Evolutionary conservation across 2,113 vertebrate genomes (phyloP).

Genomic region (Willisornis vidua): DNA sequence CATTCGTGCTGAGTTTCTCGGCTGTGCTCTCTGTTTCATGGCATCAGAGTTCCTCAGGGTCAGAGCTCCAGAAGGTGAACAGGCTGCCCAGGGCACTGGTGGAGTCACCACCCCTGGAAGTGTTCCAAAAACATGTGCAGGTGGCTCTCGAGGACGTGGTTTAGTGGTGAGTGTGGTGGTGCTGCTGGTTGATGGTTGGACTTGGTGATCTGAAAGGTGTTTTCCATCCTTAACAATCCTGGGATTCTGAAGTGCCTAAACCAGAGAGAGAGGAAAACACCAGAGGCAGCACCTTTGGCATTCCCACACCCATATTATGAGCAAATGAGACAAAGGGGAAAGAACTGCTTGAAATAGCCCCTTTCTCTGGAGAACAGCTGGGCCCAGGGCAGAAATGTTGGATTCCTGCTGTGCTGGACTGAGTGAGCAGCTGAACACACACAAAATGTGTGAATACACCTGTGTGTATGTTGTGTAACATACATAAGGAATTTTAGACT

Average conservation of each 20-base stretch:
- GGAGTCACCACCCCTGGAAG: not conserved
- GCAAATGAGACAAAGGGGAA: not conserved
- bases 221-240: rapidly evolving
- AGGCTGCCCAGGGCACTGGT: not conserved
- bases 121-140: rapidly evolving
- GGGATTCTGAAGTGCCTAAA: not conserved
- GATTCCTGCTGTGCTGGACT: too few relatives aligned
- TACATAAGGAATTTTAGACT: too few relatives aligned
- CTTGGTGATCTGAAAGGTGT: not conserved
- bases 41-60: not conserved
- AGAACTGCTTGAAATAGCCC: rapidly evolving
- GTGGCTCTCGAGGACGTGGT: not conserved
- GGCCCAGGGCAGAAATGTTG: rapidly evolving
- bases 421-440: rapidly evolving
- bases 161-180: not conserved
- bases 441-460: not conserved
- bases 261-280: not conserved
- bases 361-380: not conserved
- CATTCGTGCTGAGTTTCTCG: not conserved
- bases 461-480: too few relatives aligned
- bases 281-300: not conserved
- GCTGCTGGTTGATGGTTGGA: not conserved
- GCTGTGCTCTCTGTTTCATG: not conserved
- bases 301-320: rapidly evolving
- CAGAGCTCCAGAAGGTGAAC: not conserved